phyloP scores from a whole-genome alignment of 2,888 invertebrate species.

The Ceriagrion tenellum region DNA sequence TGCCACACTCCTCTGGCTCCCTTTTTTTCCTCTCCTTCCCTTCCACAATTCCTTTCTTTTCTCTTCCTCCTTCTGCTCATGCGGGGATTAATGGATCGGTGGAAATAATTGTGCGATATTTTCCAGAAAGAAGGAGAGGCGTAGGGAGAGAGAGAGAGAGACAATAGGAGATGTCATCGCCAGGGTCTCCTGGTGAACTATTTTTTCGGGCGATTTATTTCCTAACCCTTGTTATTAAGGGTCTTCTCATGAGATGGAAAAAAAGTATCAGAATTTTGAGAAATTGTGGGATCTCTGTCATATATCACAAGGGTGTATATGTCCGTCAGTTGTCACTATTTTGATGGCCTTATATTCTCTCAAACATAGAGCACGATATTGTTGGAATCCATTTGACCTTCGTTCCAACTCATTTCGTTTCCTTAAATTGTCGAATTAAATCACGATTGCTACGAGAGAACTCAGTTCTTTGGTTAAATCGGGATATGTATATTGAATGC shows the following conservation, averaged over 20 bases:
- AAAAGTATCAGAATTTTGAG: neutral
- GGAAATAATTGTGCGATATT: conserved; percentile 9
- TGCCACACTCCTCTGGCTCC: neutral
- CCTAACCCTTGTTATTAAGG: no score
- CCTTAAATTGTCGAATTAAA: no score
- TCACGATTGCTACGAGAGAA: no score
- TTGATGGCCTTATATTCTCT: neutral
- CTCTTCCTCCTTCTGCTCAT: neutral
- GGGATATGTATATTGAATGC: no score
- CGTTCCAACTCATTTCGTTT: no score
- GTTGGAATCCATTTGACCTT: no score
- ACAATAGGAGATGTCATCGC: neutral
- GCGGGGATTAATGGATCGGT: conserved; percentile 22
- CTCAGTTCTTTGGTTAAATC: no score
- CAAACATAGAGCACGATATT: neutral
- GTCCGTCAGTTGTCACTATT: no score
- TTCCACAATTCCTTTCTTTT: neutral
- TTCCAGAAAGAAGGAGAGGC: neutral
- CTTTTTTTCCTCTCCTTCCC: neutral
- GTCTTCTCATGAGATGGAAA: neutral
- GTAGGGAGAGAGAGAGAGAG: neutral
- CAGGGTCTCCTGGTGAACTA: neutral
- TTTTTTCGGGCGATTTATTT: neutral
- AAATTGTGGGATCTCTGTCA: neutral
- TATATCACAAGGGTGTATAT: neutral